Base-by-base conservation (phyloP, 2,888 invertebrate genomes). In the Anthophora plumipes region DNA sequence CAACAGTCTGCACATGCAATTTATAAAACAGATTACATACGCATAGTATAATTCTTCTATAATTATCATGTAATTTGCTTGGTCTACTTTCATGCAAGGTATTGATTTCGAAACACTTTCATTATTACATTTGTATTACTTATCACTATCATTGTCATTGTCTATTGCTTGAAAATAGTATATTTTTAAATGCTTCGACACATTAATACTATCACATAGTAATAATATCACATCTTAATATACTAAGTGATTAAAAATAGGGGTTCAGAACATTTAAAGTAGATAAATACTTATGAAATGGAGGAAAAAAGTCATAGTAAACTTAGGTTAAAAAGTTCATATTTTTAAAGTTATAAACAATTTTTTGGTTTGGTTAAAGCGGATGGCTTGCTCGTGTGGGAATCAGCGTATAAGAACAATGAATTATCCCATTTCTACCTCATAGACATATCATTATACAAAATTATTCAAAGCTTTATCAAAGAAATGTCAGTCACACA, bases 121-220 rank as follows among this genome's bases (percentile, higher is more conserved):
- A 78, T 67, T 66, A 66, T 72, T 60, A 73, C 54, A 50, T 69
- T 20, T 66, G 4, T 52, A 66, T 54, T 41, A 64, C 43, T 54
- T 46, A 43, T 31, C 37, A 66, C 25, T 64, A 61, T 63, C 52
- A 60, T 74, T 41, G 75, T 63, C 72, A 80, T 59, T 43, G 73
- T 48, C 69, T 76, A 50, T 79, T 74, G 83, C 80, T 85, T 83
- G 50, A 82, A 66, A 77, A 71, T 31, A 79, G 66, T 69, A 77
- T 68, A 57, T 64, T 57, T 52, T 74, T 77, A 80, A 80, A 63
- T 60, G 77, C 80, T 75, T 84, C 73, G 75, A 37, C 76, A n/a
- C n/a, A n/a, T n/a, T n/a, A n/a, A n/a, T n/a, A n/a, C n/a, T n/a
- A n/a, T n/a, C n/a, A n/a, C n/a, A n/a, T n/a, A n/a, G n/a, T n/a